Evolutionary conservation across 1,140 invertebrate species (phyloP).

Genomic region (Lordiphosa mommai): DNA sequence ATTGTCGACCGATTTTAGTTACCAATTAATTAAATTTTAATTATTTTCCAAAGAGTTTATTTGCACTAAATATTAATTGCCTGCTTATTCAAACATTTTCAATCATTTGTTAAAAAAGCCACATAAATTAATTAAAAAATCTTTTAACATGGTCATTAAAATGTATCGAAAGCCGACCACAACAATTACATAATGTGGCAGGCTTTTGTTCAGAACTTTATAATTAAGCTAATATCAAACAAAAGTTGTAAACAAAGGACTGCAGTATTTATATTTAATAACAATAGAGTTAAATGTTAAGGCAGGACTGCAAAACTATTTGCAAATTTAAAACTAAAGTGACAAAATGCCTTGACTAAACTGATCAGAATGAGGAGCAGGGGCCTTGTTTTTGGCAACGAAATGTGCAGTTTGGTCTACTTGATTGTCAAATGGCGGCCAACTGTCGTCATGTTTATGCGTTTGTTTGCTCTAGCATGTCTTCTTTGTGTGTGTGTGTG

Average conservation of each 20-base stretch:
- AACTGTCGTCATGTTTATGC: conserved; percentile 39
- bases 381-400: conserved; percentile 14
- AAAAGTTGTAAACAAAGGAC: no score
- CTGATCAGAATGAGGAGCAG: no score
- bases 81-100: no score
- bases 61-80: no score
- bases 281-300: no score
- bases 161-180: background rate
- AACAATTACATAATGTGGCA: conserved; percentile 10
- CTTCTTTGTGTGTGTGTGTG: background rate
- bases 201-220: conserved; percentile 6
- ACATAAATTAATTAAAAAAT: conserved; percentile 7
- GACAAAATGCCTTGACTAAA: background rate
- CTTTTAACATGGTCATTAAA: conserved; percentile 9
- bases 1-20: no score
- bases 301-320: background rate
- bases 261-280: no score
- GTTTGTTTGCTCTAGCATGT: conserved; percentile 6
- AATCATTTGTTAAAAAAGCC: background rate
- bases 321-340: background rate
- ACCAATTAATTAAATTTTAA: no score
- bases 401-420: conserved; percentile 39
- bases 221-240: conserved; percentile 31
- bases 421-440: conserved; percentile 33
- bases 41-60: no score